These are phyloP conservation scores for Pagrus major DNA, from an alignment of 2,113 vertebrate genomes.

Conservation along the genomic window DNA sequence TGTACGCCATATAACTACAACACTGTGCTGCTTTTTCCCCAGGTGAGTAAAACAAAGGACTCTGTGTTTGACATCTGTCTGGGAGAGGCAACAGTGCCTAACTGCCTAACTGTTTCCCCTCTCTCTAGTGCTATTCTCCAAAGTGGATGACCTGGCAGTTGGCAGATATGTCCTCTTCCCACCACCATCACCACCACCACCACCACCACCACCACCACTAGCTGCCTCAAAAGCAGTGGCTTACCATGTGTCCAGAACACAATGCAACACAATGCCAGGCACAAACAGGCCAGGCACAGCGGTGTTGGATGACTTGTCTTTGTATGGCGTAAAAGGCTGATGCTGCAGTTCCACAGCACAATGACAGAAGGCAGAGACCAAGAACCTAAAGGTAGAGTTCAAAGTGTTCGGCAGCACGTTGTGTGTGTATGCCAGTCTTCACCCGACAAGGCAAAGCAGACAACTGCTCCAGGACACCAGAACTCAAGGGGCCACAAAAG, in stretches of 20 bases:
- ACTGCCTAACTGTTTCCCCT: conserved; percentile 30
- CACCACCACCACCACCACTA: neutral
- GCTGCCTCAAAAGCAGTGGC: conserved; percentile 36
- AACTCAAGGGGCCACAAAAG: conserved; percentile 7
- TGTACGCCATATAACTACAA: conserved; percentile 17
- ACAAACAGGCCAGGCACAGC: conserved; percentile 55
- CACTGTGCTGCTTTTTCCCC: conserved; percentile 11
- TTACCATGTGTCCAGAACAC: conserved; percentile 59
- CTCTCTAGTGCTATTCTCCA: conserved; percentile 21
- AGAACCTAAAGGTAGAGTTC: conserved; percentile 40
- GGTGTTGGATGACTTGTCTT: conserved; percentile 78
- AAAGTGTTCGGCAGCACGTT: conserved; percentile 8
- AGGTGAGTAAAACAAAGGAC: conserved; percentile 62
- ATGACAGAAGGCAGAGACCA: conserved; percentile 58
- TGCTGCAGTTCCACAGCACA: conserved; percentile 63
- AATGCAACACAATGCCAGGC: conserved; percentile 62
- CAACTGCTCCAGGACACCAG: neutral
- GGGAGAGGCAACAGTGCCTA: conserved; percentile 2
- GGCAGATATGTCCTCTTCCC: conserved; percentile 42
- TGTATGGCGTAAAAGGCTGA: conserved; percentile 74
- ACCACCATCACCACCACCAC: conserved; percentile 2
- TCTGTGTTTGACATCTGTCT: conserved; percentile 56
- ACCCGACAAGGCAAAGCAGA: neutral
- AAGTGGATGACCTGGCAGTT: conserved; percentile 53
- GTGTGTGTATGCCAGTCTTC: conserved; percentile 17